Conservation (phyloP, 2,797 vertebrate genomes). For the Urocyon cinereoargenteus region DNA sequence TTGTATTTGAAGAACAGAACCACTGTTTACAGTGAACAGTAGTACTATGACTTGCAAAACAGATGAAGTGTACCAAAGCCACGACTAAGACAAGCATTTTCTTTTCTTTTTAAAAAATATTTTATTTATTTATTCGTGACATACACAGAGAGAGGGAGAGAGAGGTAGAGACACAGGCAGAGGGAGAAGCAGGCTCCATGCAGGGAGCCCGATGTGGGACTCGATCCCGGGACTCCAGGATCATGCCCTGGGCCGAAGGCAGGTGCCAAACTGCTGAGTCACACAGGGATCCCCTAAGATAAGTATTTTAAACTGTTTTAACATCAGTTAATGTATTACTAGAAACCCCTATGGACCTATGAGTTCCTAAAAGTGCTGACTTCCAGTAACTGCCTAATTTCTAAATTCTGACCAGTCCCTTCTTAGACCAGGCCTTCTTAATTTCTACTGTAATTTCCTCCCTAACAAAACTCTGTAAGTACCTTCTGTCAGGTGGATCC, state of each 20-base stretch:
- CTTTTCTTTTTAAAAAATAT: too few relatives aligned
- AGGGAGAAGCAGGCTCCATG: too few relatives aligned
- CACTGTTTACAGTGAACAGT: background rate
- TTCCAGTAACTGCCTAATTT: background rate
- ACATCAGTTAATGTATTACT: background rate
- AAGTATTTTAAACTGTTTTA: background rate
- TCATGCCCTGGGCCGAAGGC: too few relatives aligned
- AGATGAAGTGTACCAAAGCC: background rate
- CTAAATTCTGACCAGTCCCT: background rate
- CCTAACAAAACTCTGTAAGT: background rate
- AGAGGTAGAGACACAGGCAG: too few relatives aligned
- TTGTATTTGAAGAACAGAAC: conserved; percentile 53
- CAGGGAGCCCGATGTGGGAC: too few relatives aligned
- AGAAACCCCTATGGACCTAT: background rate
- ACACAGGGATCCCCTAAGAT: background rate
- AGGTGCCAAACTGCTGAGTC: too few relatives aligned
- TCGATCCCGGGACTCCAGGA: too few relatives aligned
- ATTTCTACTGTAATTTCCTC: background rate
- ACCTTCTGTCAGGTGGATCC: background rate
- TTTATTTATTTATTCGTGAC: too few relatives aligned
- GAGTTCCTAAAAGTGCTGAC: background rate
- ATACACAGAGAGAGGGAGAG: too few relatives aligned
- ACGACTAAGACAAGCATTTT: background rate
- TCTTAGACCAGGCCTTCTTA: background rate
- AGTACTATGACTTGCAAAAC: background rate